Evolutionary conservation across 2,888 invertebrate genomes (phyloP).

Genomic region (Sylvicola cinctus): DNA sequence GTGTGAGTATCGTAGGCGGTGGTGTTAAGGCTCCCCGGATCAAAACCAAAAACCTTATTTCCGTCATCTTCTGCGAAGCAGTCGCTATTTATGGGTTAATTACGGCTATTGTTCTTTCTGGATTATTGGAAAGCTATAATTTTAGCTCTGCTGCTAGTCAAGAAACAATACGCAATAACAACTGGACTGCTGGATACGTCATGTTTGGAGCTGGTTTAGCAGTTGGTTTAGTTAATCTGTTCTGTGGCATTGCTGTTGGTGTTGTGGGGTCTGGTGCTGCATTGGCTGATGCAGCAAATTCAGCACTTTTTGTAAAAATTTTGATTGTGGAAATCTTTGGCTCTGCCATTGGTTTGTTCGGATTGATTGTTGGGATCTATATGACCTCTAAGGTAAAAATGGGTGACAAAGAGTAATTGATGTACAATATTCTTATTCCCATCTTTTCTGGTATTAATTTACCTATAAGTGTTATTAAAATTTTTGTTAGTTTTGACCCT

Average conservation of each 20-base stretch:
- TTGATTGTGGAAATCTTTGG: conserved; percentile 98
- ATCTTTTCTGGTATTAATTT: too few relatives aligned
- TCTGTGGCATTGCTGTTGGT: conserved; percentile 86
- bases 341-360: conserved; percentile 96
- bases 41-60: conserved; percentile 97
- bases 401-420: conserved; percentile 36
- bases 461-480: too few relatives aligned
- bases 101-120: conserved; percentile 91
- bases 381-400: conserved; percentile 69
- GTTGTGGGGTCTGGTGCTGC: conserved; percentile 97
- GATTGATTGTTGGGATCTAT: conserved; percentile 93
- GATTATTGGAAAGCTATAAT: conserved; percentile 41
- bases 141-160: conserved; percentile 15
- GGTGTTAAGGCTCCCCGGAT: conserved; percentile 98
- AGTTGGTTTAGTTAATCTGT: conserved; percentile 88
- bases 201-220: conserved; percentile 94
- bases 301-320: conserved; percentile 91
- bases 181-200: conserved; percentile 74
- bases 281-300: conserved; percentile 92
- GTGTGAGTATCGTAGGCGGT: conserved; percentile 89
- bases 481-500: too few relatives aligned
- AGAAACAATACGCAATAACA: conserved; percentile 31
- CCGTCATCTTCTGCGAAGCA: conserved; percentile 99
- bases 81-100: conserved; percentile 99
- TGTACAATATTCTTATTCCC: too few relatives aligned